Evolutionary conservation across 2,113 vertebrate genomes (phyloP), one percentile per base, ranked within the genome.

Genomic region (Lynx canadensis): DNA sequence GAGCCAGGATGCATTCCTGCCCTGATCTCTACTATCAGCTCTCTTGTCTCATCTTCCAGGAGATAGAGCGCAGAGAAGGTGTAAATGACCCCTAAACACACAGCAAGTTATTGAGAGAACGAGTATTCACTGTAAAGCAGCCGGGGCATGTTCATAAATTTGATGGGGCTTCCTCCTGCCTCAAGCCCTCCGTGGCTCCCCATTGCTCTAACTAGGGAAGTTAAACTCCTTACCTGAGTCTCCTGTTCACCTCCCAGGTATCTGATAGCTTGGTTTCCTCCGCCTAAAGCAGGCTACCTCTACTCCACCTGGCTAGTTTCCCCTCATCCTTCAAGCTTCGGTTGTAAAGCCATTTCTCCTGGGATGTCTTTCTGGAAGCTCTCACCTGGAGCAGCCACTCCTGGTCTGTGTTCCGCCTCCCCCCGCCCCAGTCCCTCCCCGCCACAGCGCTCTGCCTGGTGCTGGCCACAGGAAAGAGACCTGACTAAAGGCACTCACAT

Each of bases 31-130:
- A 16, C 66, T n/a, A 27, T 91, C 29, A 38, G 13, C 69, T 16
- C 6, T 76, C 16, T 90, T 84, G 65, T 48, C 27, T 92, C 38
- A 60, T 92, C 65, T 94, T 81, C 50, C 13, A 71, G 65, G 90
- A 97, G 31, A 69, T 15, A 83, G 65, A 29, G 65, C 60, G 73
- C 50, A 36, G 71, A 86, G 83, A 76, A 68, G 38, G 55, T 6
- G 0, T 73, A 23, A 73, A 13, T 31, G 76, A 15, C n/a, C 29
- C 16, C 27, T 55, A 41, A 79, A 41, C 89, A 81, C 66, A 63
- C 7, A 76, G 57, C 1, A 45, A 68, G 57, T 63, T 89, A 31
- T 4, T 50, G 21, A 79, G 29, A 82, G 25, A 68, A 52, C 25
- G 14, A 18, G 1, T 38, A 60, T 27, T 93, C 45, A 38, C 15